phyloP scores from a whole-genome alignment of 2,113 vertebrate species.

The Corvus hawaiiensis region DNA sequence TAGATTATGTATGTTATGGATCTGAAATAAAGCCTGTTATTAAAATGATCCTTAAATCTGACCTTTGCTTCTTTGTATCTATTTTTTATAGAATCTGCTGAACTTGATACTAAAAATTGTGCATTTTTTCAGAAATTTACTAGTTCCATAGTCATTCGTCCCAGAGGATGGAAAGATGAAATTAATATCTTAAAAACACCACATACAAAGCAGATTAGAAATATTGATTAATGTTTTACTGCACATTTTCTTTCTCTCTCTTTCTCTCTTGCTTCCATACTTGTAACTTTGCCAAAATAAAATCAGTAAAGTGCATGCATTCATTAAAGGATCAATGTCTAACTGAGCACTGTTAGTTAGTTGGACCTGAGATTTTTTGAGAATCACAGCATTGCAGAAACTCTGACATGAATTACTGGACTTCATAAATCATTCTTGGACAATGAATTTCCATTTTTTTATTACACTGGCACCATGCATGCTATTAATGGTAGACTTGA shows the following conservation, averaged over 20 bases:
- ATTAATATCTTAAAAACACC: not conserved
- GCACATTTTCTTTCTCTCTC: not conserved
- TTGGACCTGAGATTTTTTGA: not conserved
- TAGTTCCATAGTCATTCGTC: not conserved
- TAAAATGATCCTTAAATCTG: not conserved
- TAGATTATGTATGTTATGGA: not conserved
- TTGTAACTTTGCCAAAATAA: conserved; percentile 43
- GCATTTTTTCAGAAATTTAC: not conserved
- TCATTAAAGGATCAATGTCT: conserved; percentile 41
- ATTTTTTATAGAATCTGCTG: not conserved
- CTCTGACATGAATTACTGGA: conserved; percentile 8
- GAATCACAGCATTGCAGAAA: not conserved
- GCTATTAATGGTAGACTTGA: conserved; percentile 13
- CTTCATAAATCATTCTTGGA: conserved; percentile 7
- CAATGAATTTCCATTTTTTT: conserved; percentile 31
- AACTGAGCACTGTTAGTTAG: not conserved
- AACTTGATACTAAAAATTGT: not conserved
- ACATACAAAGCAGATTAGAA: conserved; percentile 8
- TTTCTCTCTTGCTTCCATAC: not conserved
- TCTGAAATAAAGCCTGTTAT: not conserved
- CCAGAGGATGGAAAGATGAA: not conserved
- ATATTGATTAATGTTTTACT: not conserved
- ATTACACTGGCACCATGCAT: conserved; percentile 21
- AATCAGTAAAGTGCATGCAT: not conserved
- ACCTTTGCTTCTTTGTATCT: not conserved